Percentiles rank a stretch among this genome's conserved stretches.
These are phyloP conservation scores for Chanos chanos DNA, from an alignment of 2,797 vertebrate genomes.

Conservation along the genomic window DNA sequence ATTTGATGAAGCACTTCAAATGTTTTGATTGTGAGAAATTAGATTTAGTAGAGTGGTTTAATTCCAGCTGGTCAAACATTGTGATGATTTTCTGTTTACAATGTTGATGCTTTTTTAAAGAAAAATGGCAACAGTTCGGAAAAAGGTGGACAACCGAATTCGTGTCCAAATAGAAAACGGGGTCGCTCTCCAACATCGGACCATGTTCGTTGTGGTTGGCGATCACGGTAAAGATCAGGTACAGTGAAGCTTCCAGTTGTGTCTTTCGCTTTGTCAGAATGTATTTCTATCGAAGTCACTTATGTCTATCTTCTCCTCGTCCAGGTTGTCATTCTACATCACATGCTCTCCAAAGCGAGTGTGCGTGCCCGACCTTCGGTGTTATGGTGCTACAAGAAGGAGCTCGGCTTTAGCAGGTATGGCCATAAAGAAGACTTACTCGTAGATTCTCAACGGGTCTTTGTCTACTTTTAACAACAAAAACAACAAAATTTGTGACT, in stretches of 20 bases:
- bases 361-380: slow-evolving; percentile 92
- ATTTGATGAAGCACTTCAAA: too few relatives aligned
- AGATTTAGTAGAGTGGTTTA: too few relatives aligned
- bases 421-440: too few relatives aligned
- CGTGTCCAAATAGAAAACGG: slow-evolving; percentile 97
- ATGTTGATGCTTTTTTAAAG: neutral
- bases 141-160: slow-evolving; percentile 94
- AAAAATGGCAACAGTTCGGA: slow-evolving; percentile 80
- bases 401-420: slow-evolving; percentile 96
- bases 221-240: slow-evolving; percentile 96
- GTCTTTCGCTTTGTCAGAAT: neutral
- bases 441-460: too few relatives aligned
- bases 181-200: slow-evolving; percentile 80
- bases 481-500: too few relatives aligned
- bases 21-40: too few relatives aligned
- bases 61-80: too few relatives aligned
- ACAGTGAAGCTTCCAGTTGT: neutral
- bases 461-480: neutral
- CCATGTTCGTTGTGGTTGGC: slow-evolving; percentile 89
- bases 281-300: neutral
- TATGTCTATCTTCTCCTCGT: neutral
- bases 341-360: slow-evolving; percentile 94
- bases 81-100: neutral
- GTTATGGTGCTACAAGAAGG: slow-evolving; percentile 98
- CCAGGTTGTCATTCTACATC: slow-evolving; percentile 96